A percentile compares a stretch with the other conserved stretches of the same genome.
Evolutionary conservation across 2,888 invertebrate species (phyloP).

Genomic region (Ecliptopera silaceata): DNA sequence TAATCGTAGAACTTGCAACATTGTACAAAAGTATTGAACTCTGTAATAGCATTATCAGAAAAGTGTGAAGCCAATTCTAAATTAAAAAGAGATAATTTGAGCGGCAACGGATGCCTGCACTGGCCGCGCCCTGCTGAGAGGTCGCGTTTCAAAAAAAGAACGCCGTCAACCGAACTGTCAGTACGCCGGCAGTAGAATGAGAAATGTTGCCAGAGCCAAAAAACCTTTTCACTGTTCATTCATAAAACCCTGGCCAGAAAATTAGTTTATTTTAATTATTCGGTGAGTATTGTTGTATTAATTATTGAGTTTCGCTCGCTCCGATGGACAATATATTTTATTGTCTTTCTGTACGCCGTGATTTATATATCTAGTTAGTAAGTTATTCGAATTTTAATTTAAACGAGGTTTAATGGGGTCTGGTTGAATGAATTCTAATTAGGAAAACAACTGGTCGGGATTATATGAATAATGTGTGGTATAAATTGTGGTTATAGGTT

Average conservation of each 20-base stretch:
- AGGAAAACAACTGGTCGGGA: conserved; percentile 75
- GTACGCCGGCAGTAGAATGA: conserved; percentile 71
- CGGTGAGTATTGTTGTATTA: conserved; percentile 78
- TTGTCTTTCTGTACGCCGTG: conserved; percentile 74
- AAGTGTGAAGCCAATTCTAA: conserved; percentile 64
- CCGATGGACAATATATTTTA: conserved; percentile 79
- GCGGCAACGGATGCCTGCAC: conserved; percentile 69
- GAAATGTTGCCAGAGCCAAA: conserved; percentile 73
- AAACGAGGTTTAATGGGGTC: conserved; percentile 80
- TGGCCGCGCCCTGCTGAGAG: conserved; percentile 65
- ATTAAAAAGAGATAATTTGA: conserved; percentile 77
- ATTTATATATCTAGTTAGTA: conserved; percentile 82
- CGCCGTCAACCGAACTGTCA: conserved; percentile 76
- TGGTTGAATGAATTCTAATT: conserved; percentile 81
- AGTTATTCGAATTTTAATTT: conserved; percentile 83
- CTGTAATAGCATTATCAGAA: conserved; percentile 44
- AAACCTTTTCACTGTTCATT: conserved; percentile 69
- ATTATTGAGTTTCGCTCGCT: conserved; percentile 65
- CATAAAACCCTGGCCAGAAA: conserved; percentile 71
- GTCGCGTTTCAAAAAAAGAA: conserved; percentile 75
- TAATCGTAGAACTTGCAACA: no score
- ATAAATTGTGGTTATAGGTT: conserved; percentile 77
- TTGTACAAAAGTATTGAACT: conserved; percentile 40
- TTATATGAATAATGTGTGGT: conserved; percentile 75
- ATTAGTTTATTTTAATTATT: conserved; percentile 83